These are phyloP conservation scores for Notarius quadriscutis DNA, from an alignment of 2,113 vertebrate genomes.

Conservation along the genomic window DNA sequence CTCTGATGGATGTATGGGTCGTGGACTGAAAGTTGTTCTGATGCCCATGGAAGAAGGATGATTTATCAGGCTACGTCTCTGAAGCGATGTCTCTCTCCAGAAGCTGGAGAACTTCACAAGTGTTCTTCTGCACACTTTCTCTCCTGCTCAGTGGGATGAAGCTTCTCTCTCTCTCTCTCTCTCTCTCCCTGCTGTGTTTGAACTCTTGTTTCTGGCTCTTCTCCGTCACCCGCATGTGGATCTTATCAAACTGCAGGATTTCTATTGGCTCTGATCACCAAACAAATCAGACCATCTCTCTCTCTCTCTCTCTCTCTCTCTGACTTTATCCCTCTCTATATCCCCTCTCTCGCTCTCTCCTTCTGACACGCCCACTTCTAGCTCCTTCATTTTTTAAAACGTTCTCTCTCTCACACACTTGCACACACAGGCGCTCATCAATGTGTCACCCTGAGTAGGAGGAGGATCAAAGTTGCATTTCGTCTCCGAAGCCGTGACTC, in stretches of 20 bases:
- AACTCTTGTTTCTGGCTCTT: constrained; percentile 67
- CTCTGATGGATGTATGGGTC: not conserved
- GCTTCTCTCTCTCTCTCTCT: constrained; percentile 24
- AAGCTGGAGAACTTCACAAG: not conserved
- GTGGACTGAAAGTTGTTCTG: constrained; percentile 5
- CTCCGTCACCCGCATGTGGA: constrained; percentile 66
- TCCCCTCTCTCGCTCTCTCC: not conserved
- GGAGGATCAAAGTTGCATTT: constrained; percentile 23
- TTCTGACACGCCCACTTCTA: constrained; percentile 33
- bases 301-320: constrained; percentile 45
- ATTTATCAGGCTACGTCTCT: not conserved
- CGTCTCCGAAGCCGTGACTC: constrained; percentile 5
- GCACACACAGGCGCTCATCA: not conserved
- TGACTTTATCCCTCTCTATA: not conserved
- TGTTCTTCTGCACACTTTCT: not conserved
- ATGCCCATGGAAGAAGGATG: constrained; percentile 41
- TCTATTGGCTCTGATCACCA: constrained; percentile 77
- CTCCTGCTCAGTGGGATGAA: constrained; percentile 6
- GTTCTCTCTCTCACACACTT: not conserved
- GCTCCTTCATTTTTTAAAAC: constrained; percentile 10
- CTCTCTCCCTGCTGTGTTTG: constrained; percentile 40
- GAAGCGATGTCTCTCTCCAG: constrained; percentile 9
- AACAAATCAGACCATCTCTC: constrained; percentile 66
- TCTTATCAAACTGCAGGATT: constrained; percentile 69
- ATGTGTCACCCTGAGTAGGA: not conserved